Percentiles rank a stretch among this genome's conserved stretches.
Evolutionary conservation across 2,113 vertebrate species (phyloP).

Genomic region (Gambusia holbrooki): DNA sequence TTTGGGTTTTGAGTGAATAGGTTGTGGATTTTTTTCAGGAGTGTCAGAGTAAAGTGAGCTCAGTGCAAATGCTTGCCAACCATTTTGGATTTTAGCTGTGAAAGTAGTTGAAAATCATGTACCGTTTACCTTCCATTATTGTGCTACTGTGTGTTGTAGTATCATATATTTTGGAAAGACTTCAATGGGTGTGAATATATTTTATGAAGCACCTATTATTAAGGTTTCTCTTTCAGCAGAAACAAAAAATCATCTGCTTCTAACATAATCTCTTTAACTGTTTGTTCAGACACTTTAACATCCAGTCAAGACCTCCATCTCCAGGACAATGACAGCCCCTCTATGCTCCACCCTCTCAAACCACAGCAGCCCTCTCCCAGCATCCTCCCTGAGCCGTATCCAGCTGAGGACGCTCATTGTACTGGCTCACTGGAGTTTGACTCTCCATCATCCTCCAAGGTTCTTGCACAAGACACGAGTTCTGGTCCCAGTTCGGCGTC

Average conservation of each 20-base stretch:
- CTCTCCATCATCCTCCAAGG: constrained; percentile 43
- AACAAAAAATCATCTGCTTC: not conserved
- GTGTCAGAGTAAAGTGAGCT: no score
- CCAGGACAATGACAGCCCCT: constrained; percentile 1
- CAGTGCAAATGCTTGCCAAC: no score
- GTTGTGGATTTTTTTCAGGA: no score
- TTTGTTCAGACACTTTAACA: constrained; percentile 64
- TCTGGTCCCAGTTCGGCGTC: constrained; percentile 76
- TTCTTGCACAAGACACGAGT: constrained; percentile 68
- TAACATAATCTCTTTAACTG: constrained; percentile 27
- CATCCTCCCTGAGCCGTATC: constrained; percentile 55
- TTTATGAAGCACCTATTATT: not conserved
- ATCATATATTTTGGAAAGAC: not conserved
- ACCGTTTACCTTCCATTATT: not conserved
- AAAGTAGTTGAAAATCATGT: not conserved
- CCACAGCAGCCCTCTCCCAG: constrained; percentile 52
- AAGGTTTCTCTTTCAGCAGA: not conserved
- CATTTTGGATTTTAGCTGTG: not conserved
- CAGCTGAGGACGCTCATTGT: constrained; percentile 59
- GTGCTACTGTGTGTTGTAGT: not conserved
- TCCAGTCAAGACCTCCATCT: constrained; percentile 59
- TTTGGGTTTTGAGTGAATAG: no score
- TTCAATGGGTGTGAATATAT: no score
- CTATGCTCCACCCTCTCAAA: constrained; percentile 5
- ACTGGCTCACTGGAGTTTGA: constrained; percentile 29